Base-by-base conservation (phyloP, 1,140 invertebrate species). In the Lamellibrachia luymesi region DNA sequence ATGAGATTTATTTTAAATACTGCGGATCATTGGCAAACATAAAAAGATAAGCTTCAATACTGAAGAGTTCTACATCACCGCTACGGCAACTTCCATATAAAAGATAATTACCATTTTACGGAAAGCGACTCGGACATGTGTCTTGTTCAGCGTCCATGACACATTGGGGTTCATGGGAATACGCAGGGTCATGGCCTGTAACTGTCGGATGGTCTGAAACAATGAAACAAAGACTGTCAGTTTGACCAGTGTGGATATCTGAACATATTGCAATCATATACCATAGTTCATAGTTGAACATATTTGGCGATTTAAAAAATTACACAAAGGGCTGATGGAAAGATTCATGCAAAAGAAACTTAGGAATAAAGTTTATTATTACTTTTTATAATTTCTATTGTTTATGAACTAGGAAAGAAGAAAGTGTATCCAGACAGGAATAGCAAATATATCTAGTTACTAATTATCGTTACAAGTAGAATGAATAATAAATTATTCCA, bases 101-200 rank as follows among this genome's bases (percentile, higher is more conserved):
- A 80, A 56, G 52, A 17, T 56, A 92, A 52, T 92, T 92, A 93
- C 93, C 38, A 90, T 50, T 64, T 92, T 56, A 52, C 93, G 51
- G 50, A 93, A 90, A 25, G 93, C 93, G 6, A 93, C 52, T 38
- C 93, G 91, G 49, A 93, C 80, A 64, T 93, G 93, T 64, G 50
- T 92, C 64, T 93, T 92, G 49, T 64, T 92, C 91, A 93, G 56
- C 10, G 49, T 92, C 93, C 93, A 93, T 50, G 51, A 51, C 25
- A 56, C 64, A 80, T 93, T 92, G 51, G 90, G 50, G 92, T 92
- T 93, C 93, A 93, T 93, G 5, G 93, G 93, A 56, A 93, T 92
- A 90, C 25, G 50, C 17, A 93, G 56, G n/a, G 92, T 56, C 93
- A 93, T 92, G 25, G 25, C 91, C 38, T 52, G 50, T 92, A 93